Percentiles rank a stretch among this genome's conserved stretches.
Evolutionary conservation across 2,888 invertebrate species (phyloP).

Genomic region (Kuschelorhynchus macadamiae): DNA sequence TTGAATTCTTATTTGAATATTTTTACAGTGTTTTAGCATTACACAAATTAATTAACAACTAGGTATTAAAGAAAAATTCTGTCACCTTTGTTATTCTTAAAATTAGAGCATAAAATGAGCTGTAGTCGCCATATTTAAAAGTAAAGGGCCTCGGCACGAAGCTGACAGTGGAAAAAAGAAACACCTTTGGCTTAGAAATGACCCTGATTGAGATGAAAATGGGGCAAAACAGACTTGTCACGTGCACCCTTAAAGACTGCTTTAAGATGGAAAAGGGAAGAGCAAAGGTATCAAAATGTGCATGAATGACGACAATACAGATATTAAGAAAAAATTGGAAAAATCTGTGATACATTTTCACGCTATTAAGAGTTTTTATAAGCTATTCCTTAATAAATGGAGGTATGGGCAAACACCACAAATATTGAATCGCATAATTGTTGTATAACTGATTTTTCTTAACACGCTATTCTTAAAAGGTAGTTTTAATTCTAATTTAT

Average conservation of each 20-base stretch:
- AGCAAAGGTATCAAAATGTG: not conserved
- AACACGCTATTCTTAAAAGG: too few relatives aligned
- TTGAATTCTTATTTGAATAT: too few relatives aligned
- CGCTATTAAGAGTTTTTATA: too few relatives aligned
- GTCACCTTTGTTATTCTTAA: not conserved
- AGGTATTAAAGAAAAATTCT: too few relatives aligned
- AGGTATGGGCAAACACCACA: too few relatives aligned
- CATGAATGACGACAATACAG: not conserved
- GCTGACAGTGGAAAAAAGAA: constrained; percentile 33
- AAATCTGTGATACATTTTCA: not conserved
- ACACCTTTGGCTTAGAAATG: constrained; percentile 34
- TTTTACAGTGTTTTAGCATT: too few relatives aligned
- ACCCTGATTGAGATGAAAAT: constrained; percentile 27
- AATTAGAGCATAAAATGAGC: constrained; percentile 22
- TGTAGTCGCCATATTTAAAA: constrained; percentile 16
- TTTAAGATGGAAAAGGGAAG: constrained; percentile 14
- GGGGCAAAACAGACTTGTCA: constrained; percentile 35
- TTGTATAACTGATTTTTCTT: too few relatives aligned
- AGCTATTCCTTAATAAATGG: too few relatives aligned
- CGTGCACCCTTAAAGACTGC: constrained; percentile 32
- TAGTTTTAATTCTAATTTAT: too few relatives aligned
- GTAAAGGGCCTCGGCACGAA: constrained; percentile 5
- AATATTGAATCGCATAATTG: too few relatives aligned
- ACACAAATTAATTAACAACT: too few relatives aligned
- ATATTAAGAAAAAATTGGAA: not conserved